Evolutionary conservation across 1,140 invertebrate species (phyloP).

Genomic region (Sycophila sp.): DNA sequence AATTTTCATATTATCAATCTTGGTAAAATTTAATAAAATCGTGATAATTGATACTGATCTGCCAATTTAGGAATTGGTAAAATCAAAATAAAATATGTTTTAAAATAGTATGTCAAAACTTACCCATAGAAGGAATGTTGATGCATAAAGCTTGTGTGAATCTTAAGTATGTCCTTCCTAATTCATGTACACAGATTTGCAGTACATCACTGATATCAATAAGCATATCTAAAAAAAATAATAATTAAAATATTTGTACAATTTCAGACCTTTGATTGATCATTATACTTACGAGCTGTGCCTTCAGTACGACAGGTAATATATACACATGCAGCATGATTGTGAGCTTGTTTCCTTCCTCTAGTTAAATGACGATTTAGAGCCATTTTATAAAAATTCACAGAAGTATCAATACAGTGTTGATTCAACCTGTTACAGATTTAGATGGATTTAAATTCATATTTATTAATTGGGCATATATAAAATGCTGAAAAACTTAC

Average conservation of each 20-base stretch:
- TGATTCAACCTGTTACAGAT: constrained; percentile 76
- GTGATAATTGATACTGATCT: no score
- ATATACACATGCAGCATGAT: constrained; percentile 97
- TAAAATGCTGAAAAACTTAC: constrained; percentile 50
- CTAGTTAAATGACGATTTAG: constrained; percentile 87
- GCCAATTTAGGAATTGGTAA: no score
- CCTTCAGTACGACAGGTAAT: constrained; percentile 95
- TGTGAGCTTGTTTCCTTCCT: constrained; percentile 89
- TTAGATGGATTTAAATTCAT: constrained; percentile 3
- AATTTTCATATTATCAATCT: no score
- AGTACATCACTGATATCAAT: constrained; percentile 98
- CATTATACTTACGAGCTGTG: constrained; percentile 87
- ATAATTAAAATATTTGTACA: constrained; percentile 22
- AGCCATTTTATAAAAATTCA: constrained; percentile 98
- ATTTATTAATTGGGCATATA: constrained; percentile 18
- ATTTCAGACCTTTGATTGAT: neutral
- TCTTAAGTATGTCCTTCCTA: constrained; percentile 92
- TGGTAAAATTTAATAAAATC: no score
- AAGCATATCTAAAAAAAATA: constrained; percentile 78
- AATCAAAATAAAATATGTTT: neutral
- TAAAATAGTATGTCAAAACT: constrained; percentile 62
- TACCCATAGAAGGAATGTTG: constrained; percentile 91
- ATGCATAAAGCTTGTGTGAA: constrained; percentile 90
- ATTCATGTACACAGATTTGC: constrained; percentile 94
- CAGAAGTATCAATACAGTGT: constrained; percentile 91